Conservation (phyloP, 2,113 vertebrate genomes). For the Otus sunia region DNA sequence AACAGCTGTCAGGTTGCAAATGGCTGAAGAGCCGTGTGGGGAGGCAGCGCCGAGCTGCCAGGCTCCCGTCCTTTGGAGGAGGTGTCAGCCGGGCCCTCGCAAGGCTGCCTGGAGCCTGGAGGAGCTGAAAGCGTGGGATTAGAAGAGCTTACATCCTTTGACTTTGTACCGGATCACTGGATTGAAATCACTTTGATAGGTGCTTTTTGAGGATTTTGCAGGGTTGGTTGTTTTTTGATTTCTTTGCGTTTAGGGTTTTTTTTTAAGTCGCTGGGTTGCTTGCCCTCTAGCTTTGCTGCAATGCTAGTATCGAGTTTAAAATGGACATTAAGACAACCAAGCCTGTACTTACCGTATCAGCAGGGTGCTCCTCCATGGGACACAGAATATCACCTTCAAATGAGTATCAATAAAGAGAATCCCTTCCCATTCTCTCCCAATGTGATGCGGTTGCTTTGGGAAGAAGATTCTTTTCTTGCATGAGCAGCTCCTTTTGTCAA, state of each 20-base stretch:
- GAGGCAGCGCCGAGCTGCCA: slow-evolving; percentile 32
- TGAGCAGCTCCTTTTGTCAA: not conserved
- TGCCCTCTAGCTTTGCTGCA: slow-evolving; percentile 42
- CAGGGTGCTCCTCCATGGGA: not conserved
- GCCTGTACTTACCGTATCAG: not conserved
- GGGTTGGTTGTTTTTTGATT: slow-evolving; percentile 27
- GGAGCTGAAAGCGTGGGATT: slow-evolving; percentile 79
- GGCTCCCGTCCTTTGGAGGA: slow-evolving; percentile 57
- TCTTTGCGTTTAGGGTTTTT: not conserved
- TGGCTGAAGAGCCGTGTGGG: slow-evolving; percentile 53
- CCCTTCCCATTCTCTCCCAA: not conserved
- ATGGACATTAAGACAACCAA: not conserved
- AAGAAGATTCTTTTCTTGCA: not conserved
- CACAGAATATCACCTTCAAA: not conserved
- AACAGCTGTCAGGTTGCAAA: slow-evolving; percentile 77
- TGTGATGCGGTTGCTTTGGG: not conserved
- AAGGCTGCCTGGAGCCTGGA: slow-evolving; percentile 62
- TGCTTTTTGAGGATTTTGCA: slow-evolving; percentile 68
- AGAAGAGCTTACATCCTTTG: slow-evolving; percentile 82
- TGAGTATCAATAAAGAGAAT: not conserved
- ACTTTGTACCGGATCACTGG: slow-evolving; percentile 74
- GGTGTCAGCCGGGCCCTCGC: slow-evolving; percentile 61
- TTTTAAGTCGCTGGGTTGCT: slow-evolving; percentile 63
- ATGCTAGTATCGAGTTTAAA: not conserved
- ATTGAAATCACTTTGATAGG: slow-evolving; percentile 76